These are phyloP conservation scores for Idaea aversata DNA, from an alignment of 2,888 invertebrate genomes.

Conservation along the genomic window DNA sequence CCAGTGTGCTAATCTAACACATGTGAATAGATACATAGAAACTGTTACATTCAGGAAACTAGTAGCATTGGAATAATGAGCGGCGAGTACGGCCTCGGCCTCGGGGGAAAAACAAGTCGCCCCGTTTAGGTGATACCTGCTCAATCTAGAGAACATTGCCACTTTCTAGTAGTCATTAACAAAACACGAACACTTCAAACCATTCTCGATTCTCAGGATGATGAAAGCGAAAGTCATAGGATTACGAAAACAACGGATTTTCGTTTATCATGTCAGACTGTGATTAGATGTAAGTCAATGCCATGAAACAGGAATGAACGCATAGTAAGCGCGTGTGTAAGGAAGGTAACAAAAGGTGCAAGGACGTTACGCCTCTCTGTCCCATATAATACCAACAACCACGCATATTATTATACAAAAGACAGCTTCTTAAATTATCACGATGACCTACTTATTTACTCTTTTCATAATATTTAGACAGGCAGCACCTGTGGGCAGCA, in stretches of 20 bases:
- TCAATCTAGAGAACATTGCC: background rate
- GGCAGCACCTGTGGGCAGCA: background rate
- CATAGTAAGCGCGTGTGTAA: constrained; percentile 8
- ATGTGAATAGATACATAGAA: background rate
- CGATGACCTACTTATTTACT: background rate
- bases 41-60: background rate
- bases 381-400: constrained; percentile 37
- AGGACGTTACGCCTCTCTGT: constrained; percentile 56
- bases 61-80: background rate
- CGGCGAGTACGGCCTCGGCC: background rate
- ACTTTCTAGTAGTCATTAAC: background rate
- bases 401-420: background rate
- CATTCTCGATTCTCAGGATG: background rate
- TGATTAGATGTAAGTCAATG: background rate
- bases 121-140: background rate
- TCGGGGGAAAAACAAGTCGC: background rate
- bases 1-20: background rate
- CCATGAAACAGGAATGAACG: constrained; percentile 5
- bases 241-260: too few relatives aligned
- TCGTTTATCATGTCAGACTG: background rate
- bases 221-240: background rate
- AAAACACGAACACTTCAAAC: background rate
- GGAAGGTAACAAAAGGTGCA: constrained; percentile 40
- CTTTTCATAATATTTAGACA: background rate
- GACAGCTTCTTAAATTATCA: background rate